These are phyloP conservation scores for Protobothrops flavoviridis DNA, from an alignment of 2,113 vertebrate species.

Conservation along the genomic window DNA sequence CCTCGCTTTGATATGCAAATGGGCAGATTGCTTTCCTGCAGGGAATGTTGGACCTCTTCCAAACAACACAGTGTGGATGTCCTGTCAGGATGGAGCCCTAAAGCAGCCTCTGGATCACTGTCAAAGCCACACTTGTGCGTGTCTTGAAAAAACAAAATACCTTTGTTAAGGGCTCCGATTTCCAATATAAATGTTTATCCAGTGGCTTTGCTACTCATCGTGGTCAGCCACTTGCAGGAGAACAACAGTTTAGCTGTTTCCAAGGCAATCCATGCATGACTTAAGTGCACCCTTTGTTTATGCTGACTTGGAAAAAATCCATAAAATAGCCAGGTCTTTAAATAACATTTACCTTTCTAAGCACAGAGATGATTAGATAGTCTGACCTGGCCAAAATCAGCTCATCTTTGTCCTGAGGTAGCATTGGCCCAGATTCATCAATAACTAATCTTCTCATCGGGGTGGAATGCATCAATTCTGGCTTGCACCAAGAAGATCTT, in stretches of 20 bases:
- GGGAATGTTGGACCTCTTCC: constrained; percentile 71
- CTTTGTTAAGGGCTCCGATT: constrained; percentile 63
- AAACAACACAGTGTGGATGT: constrained; percentile 74
- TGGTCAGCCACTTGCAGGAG: constrained; percentile 58
- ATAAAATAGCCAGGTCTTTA: constrained; percentile 22
- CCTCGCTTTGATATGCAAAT: constrained; percentile 84
- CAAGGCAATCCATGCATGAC: constrained; percentile 8
- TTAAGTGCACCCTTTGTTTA: constrained; percentile 38
- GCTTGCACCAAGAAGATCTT: not conserved
- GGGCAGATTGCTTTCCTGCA: constrained; percentile 74
- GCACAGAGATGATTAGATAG: not conserved
- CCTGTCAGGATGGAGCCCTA: constrained; percentile 66
- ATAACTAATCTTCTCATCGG: not conserved
- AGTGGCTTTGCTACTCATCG: constrained; percentile 65
- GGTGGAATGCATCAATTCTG: not conserved
- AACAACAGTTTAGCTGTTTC: constrained; percentile 53
- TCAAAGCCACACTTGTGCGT: constrained; percentile 59
- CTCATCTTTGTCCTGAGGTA: not conserved
- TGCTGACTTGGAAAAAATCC: constrained; percentile 8
- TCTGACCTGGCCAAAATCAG: constrained; percentile 7
- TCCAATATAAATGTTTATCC: constrained; percentile 73
- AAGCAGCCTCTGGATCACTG: constrained; percentile 47
- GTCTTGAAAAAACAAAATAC: constrained; percentile 69
- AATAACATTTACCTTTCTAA: constrained; percentile 34
- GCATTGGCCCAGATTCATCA: not conserved